Evolutionary conservation across 2,888 invertebrate species (phyloP).

Genomic region (Spicauda simplicius): DNA sequence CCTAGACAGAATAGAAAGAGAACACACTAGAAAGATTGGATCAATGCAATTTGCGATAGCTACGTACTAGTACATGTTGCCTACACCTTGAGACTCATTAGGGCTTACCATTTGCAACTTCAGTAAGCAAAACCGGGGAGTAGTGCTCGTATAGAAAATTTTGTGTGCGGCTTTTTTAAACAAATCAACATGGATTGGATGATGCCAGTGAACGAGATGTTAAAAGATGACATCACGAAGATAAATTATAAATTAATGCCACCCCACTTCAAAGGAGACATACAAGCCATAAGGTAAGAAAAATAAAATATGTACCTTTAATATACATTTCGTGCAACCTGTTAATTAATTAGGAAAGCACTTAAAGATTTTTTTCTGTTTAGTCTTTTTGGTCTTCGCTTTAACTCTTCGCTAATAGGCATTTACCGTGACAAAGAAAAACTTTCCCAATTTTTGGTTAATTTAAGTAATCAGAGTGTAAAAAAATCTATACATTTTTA

Average conservation of each 20-base stretch:
- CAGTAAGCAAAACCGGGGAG: no score
- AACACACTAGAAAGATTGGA: neutral
- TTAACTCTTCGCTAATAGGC: neutral
- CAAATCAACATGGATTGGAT: conserved; percentile 51
- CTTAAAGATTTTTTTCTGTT: neutral
- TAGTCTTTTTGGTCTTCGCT: neutral
- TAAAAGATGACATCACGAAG: conserved; percentile 58
- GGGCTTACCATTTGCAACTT: no score
- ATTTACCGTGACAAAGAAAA: neutral
- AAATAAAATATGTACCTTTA: neutral
- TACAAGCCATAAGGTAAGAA: conserved; percentile 54
- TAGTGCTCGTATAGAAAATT: neutral
- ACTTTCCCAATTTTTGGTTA: neutral
- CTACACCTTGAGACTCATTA: no score
- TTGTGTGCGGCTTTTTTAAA: conserved; percentile 8
- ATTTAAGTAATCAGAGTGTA: no score
- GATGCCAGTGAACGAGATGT: conserved; percentile 58
- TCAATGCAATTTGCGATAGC: conserved; percentile 1
- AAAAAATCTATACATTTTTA: no score
- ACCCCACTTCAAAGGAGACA: conserved; percentile 58
- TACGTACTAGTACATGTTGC: neutral
- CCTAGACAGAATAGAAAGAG: neutral
- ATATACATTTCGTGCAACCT: neutral
- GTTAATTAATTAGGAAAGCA: neutral
- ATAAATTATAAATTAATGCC: conserved; percentile 58